These are phyloP conservation scores for Frankliniella intonsa DNA, from an alignment of 2,888 invertebrate species.

Conservation along the genomic window DNA sequence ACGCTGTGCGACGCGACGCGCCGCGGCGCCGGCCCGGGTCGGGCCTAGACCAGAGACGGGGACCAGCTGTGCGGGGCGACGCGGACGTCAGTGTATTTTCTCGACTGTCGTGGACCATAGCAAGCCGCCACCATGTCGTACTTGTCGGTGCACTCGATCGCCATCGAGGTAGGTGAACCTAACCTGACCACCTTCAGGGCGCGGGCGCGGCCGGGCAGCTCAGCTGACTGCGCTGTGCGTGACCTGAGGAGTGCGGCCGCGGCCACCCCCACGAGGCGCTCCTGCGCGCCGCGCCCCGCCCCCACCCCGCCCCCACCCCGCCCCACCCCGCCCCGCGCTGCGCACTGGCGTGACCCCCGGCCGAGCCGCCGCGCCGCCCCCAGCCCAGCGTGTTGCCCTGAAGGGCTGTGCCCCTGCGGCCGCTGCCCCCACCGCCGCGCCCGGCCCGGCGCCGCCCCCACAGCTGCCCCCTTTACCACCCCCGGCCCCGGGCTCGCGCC, in stretches of 20 bases:
- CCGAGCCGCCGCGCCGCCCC: neutral
- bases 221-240: neutral
- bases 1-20: neutral
- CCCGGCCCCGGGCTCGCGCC: neutral
- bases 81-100: neutral
- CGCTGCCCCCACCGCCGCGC: neutral
- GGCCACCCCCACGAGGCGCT: neutral
- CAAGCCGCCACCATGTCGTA: conserved; percentile 16
- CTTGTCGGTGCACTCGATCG: conserved; percentile 16
- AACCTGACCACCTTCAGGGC: neutral
- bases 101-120: neutral
- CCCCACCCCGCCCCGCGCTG: neutral
- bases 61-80: neutral
- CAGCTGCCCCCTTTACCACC: neutral
- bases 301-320: neutral
- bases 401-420: too few species aligned
- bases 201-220: neutral
- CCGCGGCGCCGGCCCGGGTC: neutral
- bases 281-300: neutral
- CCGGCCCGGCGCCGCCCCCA: neutral
- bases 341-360: too few species aligned
- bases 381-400: neutral
- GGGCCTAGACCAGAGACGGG: neutral
- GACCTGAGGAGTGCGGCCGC: neutral
- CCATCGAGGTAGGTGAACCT: neutral